Evolutionary conservation across 1,140 invertebrate genomes (phyloP), one percentile per base, ranked within the genome.

Genomic region (Plectrocnemia conspersa): DNA sequence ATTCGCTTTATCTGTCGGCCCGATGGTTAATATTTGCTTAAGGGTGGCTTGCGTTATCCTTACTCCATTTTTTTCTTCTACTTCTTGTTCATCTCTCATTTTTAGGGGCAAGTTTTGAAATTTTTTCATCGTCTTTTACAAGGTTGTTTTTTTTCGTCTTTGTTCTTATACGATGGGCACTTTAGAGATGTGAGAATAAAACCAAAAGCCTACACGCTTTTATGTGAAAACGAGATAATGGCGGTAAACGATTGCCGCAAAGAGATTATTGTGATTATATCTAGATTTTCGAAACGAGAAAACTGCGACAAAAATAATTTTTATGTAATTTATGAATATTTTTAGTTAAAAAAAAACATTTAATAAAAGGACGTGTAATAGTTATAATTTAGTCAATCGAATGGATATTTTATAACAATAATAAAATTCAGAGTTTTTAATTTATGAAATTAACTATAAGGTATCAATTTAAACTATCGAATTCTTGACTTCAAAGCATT

Each of bases 181-280:
- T 54, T 54, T 40, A 18, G 50, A 50, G 47, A 50, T 48, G 46
- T 38, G 33, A 40, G 41, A 42, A 53, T 53, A 53, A 53, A 38
- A 25, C 38, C 44, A 32, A 53, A 54, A 44, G 41, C 52, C 46
- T 54, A 38, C 52, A 45, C 44, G 41, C 41, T 54, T 45, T 52
- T 52, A 41, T 38, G 49, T 41, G 33, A 41, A 15, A 38, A 23
- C 23, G 15, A 21, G 48, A 45, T 45, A 45, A 45, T 21, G 42
- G 42, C 27, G n/a, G 22, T n/a, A 7, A 10, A 45, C 23, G 21
- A 24, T 9, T 15, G 19, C 16, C 5, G 19, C 10, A 9, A 38
- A 6, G 35, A 38, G 18, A 15, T 13, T 10, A 38, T 38, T 38
- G 35, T 16, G 5, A 38, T 16, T 16, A 16, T 16, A 15, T 13